These are phyloP conservation scores for Hippocampus mohnikei DNA, from an alignment of 2,113 vertebrate genomes.

Conservation along the genomic window DNA sequence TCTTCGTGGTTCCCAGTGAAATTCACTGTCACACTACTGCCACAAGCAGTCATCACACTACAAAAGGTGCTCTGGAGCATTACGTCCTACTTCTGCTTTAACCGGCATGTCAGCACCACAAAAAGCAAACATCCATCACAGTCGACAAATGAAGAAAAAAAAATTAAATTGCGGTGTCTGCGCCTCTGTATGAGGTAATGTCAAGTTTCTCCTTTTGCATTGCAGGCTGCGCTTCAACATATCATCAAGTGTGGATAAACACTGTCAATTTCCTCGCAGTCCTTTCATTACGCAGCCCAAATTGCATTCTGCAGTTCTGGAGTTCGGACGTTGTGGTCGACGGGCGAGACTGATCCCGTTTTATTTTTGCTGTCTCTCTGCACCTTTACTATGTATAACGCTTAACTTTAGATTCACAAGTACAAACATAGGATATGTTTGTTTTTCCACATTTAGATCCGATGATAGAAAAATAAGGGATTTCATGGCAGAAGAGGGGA, in stretches of 20 bases:
- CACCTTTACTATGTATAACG: not conserved
- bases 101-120: constrained; percentile 39
- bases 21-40: too few species aligned
- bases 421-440: constrained; percentile 6
- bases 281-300: constrained; percentile 52
- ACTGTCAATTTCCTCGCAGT: constrained; percentile 37
- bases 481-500: not conserved
- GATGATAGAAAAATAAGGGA: not conserved
- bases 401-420: not conserved
- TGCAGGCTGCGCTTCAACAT: constrained; percentile 22
- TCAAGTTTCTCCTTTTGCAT: constrained; percentile 3
- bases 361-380: constrained; percentile 29
- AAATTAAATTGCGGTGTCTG: constrained; percentile 32
- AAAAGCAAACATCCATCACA: constrained; percentile 58
- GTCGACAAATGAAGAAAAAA: constrained; percentile 10
- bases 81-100: constrained; percentile 22
- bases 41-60: too few species aligned
- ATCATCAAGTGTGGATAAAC: constrained; percentile 26
- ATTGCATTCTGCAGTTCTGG: constrained; percentile 14
- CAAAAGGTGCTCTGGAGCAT: constrained; percentile 22
- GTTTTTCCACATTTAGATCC: not conserved
- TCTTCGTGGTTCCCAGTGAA: too few species aligned
- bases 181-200: constrained; percentile 6
- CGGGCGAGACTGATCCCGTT: constrained; percentile 15
- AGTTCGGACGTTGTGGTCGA: constrained; percentile 21